phyloP scores from a whole-genome alignment of 2,113 vertebrate genomes.

The Micronycteris hirsuta region DNA sequence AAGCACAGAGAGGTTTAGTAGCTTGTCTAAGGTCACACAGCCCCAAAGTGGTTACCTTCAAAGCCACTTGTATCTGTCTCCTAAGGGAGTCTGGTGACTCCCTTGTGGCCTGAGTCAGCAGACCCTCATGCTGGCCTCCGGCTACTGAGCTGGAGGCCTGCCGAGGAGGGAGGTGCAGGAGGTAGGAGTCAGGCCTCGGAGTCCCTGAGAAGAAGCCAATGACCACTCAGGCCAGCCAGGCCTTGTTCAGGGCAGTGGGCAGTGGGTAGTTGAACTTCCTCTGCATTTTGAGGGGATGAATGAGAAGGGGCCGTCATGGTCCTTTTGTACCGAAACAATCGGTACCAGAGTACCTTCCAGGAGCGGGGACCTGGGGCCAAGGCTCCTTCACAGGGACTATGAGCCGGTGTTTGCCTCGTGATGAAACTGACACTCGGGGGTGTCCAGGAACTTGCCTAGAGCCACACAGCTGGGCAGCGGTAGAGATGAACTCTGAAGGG shows the following conservation, averaged over 20 bases:
- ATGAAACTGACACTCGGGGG: too few relatives aligned
- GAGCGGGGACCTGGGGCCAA: not conserved
- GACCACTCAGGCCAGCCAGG: not conserved
- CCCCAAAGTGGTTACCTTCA: not conserved
- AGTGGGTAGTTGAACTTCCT: too few relatives aligned
- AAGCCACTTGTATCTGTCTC: not conserved
- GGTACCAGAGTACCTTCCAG: not conserved
- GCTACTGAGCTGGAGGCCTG: not conserved
- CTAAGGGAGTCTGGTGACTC: not conserved
- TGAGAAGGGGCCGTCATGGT: not conserved
- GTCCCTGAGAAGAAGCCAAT: not conserved
- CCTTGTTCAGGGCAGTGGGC: not conserved
- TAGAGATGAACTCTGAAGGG: not conserved
- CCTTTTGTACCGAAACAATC: not conserved
- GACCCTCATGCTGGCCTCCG: fast-evolving
- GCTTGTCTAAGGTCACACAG: not conserved
- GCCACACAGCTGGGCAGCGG: not conserved
- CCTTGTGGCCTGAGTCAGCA: not conserved
- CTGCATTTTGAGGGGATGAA: not conserved
- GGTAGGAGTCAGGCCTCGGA: not conserved
- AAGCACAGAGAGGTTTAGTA: not conserved
- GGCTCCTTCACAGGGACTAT: too few relatives aligned
- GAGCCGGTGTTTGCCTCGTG: not conserved
- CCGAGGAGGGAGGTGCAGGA: fast-evolving
- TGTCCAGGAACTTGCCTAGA: not conserved